Evolutionary conservation across 1,140 invertebrate genomes (phyloP), one percentile per base, ranked within the genome.

Genomic region (Leptinotarsa texana): DNA sequence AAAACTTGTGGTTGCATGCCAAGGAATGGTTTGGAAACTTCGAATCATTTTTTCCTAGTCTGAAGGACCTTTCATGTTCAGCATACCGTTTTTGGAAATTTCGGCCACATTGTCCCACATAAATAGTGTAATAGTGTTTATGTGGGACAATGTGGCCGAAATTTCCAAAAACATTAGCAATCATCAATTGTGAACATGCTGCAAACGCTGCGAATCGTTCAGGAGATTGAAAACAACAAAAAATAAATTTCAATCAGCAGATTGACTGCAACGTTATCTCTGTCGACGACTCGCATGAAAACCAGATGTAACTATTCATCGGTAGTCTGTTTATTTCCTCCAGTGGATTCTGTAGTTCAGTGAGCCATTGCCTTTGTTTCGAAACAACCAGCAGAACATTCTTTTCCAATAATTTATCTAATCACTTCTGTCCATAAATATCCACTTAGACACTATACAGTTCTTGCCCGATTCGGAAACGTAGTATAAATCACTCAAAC

Each of bases 401-500:
- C 48, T 47, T 57, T 70, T 27, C 47, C 69, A 70, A 70, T 70
- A 70, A 70, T 70, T 70, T 70, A 70, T 70, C 47, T 70, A 70
- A 70, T 70, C 69, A 70, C 69, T 70, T 24, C 49, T 57, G n/a
- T 70, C 69, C 69, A 70, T 70, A 70, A 70, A 70, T 70, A 70
- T 70, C 69, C 69, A 70, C 69, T 70, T 70, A 70, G 69, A 70
- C 24, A 42, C 51, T 65, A 48, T 70, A 24, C 69, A 70, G 69
- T 70, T 70, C 69, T 70, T 70, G 69, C 24, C 24, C 21, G 47
- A 22, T 21, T 61, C 27, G 69, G 48, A 51, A 70, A 27, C 69
- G 51, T 61, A 70, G 22, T 18, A 70, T 70, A 61, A 70, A 70
- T 70, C 69, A 57, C 69, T 51, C 15, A 27, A 70, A 70, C 69